Percentiles rank a stretch among this genome's conserved stretches.
phyloP scores from a whole-genome alignment of 2,113 vertebrate genomes.

The Osmerus mordax region DNA sequence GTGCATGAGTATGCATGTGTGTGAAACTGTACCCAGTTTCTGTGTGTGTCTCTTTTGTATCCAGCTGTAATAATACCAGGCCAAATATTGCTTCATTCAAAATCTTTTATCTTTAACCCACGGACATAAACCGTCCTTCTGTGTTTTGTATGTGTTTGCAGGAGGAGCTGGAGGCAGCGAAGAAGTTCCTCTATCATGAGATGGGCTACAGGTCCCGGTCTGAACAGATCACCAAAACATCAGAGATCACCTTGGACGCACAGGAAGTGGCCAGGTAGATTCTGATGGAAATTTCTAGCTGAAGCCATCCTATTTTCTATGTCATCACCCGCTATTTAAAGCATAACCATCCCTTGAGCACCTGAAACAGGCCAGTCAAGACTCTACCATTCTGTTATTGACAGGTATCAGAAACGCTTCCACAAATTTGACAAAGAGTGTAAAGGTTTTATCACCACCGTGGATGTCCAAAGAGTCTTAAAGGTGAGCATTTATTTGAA shows the following conservation, averaged over 20 bases:
- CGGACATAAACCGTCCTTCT: neutral
- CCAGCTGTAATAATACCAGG: neutral
- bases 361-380: too few relatives aligned
- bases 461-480: constrained; percentile 90
- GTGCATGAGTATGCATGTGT: constrained; percentile 20
- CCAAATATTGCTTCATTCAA: neutral
- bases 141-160: constrained; percentile 41
- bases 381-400: neutral
- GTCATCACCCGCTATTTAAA: too few relatives aligned
- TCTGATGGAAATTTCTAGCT: too few relatives aligned
- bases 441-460: constrained; percentile 93
- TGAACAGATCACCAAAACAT: constrained; percentile 84
- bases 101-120: neutral
- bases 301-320: neutral
- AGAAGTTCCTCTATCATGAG: constrained; percentile 87
- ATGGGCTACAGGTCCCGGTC: constrained; percentile 97
- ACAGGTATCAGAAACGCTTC: constrained; percentile 94
- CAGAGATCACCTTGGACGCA: constrained; percentile 83
- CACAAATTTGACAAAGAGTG: constrained; percentile 92
- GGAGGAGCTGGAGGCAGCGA: constrained; percentile 85
- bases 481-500: constrained; percentile 69
- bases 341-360: too few relatives aligned
- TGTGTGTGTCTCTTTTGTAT: neutral
- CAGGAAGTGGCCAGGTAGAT: constrained; percentile 84
- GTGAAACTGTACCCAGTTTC: neutral